Evolutionary conservation across 2,888 invertebrate species (phyloP), one percentile per base, ranked within the genome.

Genomic region (Drosophila neonasuta): DNA sequence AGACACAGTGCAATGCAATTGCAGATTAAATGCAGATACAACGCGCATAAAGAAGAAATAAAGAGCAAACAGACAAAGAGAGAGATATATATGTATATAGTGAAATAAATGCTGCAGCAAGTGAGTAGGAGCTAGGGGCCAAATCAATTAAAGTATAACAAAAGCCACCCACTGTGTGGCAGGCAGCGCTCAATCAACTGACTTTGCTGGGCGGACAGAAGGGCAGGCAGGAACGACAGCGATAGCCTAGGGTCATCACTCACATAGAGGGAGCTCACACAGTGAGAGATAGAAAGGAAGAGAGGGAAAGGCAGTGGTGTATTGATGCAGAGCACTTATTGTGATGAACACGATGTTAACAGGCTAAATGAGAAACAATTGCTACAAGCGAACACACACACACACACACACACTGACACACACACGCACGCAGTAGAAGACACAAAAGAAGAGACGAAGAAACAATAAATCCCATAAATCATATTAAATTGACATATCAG

Each of bases 401-500:
- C 13, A 13, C 13, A 13, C 13, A 13, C 17, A 73, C 29, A 48
- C 24, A 61, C 64, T 17, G 17, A 62, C 49, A 17, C 17, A 17
- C 17, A 17, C 17, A 17, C 0, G 17, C 20, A 20, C 3, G 48
- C 45, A 71, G 46, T 64, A 30, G 24, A 41, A 34, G 15, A 49
- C n/a, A 60, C 1, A 52, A 32, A 71, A 60, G 20, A 50, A 73
- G 57, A 52, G 69, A 49, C 58, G 32, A 63, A 77, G 80, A 79
- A 77, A 83, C 79, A 83, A 83, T 86, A 86, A 81, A 83, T 79
- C 86, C 77, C 83, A 83, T 83, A 83, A 83, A 83, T 83, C 83
- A 83, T 83, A 86, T 79, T 83, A 83, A 83, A 83, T 83, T 83
- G 83, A 86, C 83, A 83, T 83, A 83, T 86, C 81, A 79, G 73